phyloP scores from a whole-genome alignment of 2,113 vertebrate species.

The Epinephelus moara region DNA sequence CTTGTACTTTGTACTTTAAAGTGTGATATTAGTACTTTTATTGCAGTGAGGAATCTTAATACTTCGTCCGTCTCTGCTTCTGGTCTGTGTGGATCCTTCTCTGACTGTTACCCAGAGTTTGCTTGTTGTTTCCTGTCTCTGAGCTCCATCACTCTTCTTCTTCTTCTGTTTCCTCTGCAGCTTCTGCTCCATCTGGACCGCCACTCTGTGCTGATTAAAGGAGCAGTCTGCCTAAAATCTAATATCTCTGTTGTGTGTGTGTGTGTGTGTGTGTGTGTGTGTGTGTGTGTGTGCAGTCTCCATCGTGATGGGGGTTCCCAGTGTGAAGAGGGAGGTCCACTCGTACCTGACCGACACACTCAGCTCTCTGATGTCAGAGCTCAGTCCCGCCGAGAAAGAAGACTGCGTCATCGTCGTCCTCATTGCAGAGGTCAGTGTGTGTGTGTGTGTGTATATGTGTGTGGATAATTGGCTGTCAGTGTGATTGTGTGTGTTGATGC shows the following conservation, averaged over 20 bases:
- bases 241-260: background rate
- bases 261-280: conserved; percentile 34
- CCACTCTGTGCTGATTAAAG: background rate
- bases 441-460: conserved; percentile 20
- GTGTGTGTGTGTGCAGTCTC: conserved; percentile 86
- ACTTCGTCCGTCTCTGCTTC: no score
- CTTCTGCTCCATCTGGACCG: no score
- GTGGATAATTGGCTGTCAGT: conserved; percentile 32
- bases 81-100: no score
- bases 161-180: no score
- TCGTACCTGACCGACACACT: conserved; percentile 97
- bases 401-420: conserved; percentile 97
- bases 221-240: background rate
- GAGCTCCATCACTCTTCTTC: no score
- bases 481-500: conserved; percentile 26
- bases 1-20: no score
- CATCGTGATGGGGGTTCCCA: conserved; percentile 97
- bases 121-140: no score
- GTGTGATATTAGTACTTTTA: no score
- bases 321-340: conserved; percentile 96
- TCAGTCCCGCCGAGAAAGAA: conserved; percentile 93
- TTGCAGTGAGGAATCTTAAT: no score
- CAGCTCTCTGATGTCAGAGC: conserved; percentile 96
- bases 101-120: no score
- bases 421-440: conserved; percentile 91